phyloP scores from a whole-genome alignment of 2,888 invertebrate genomes.

The Auanema freiburgensis region DNA sequence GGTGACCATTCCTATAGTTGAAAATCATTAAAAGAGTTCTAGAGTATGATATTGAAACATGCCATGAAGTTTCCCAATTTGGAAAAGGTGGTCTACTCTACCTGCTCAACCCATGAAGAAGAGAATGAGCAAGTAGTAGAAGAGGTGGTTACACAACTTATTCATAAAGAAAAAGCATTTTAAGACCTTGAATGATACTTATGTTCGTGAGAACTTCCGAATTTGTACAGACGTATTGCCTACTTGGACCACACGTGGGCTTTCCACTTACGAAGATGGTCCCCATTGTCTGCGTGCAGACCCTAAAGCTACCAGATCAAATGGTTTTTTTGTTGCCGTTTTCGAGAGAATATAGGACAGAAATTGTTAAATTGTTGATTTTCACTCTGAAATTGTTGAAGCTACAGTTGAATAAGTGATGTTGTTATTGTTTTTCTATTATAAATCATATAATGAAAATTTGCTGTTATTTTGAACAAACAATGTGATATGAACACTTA shows the following conservation, averaged over 20 bases:
- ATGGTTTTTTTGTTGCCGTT: constrained; percentile 92
- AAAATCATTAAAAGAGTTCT: constrained; percentile 63
- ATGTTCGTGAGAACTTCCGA: constrained; percentile 44
- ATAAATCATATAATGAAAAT: too few species aligned
- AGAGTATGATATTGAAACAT: constrained; percentile 81
- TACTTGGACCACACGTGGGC: constrained; percentile 70
- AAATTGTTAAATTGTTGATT: too few species aligned
- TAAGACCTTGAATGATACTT: constrained; percentile 38
- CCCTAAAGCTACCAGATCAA: constrained; percentile 74
- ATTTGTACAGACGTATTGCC: constrained; percentile 54
- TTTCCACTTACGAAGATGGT: constrained; percentile 50
- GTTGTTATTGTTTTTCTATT: too few species aligned
- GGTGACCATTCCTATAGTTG: constrained; percentile 23
- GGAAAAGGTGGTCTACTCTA: constrained; percentile 88
- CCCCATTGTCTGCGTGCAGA: constrained; percentile 78
- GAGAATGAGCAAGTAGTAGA: constrained; percentile 90
- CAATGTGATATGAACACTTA: too few species aligned
- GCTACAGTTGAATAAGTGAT: too few species aligned
- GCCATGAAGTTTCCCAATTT: constrained; percentile 83
- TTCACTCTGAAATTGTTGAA: too few species aligned
- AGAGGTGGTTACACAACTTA: constrained; percentile 70
- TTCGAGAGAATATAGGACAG: constrained; percentile 69
- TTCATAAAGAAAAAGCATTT: constrained; percentile 10
- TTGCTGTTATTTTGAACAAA: too few species aligned
- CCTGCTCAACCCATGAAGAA: constrained; percentile 85